phyloP scores from a whole-genome alignment of 1,140 invertebrate genomes.

The Steinernema khuongi region DNA sequence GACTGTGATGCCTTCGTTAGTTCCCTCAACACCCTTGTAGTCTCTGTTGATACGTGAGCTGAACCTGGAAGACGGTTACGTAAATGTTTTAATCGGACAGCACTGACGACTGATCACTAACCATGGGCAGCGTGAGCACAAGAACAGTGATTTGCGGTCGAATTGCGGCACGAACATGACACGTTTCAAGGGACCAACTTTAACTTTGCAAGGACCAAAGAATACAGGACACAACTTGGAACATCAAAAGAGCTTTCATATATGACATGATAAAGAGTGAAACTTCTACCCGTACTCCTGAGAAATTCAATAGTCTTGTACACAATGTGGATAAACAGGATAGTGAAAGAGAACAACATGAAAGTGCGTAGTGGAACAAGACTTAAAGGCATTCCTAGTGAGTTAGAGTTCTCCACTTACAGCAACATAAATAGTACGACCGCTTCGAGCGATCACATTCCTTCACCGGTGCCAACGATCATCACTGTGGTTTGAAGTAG shows the following conservation, averaged over 20 bases:
- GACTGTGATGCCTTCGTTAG: not conserved
- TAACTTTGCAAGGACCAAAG: not conserved
- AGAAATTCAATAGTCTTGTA: not conserved
- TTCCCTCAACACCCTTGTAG: not conserved
- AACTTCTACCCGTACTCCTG: constrained; percentile 3
- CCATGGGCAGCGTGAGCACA: not conserved
- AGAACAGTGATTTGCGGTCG: not conserved
- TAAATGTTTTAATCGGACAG: not conserved
- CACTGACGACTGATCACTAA: not conserved
- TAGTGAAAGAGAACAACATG: too few relatives aligned
- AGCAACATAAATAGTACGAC: not conserved
- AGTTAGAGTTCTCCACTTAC: not conserved
- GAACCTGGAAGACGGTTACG: not conserved
- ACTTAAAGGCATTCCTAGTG: not conserved
- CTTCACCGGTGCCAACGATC: not conserved
- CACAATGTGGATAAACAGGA: too few relatives aligned
- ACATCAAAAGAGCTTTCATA: not conserved
- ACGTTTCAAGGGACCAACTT: not conserved
- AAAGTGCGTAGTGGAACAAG: too few relatives aligned
- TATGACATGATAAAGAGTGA: not conserved
- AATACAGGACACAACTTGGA: not conserved
- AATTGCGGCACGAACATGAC: not conserved
- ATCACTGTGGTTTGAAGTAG: not conserved
- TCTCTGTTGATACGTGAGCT: not conserved
- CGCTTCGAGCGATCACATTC: not conserved